A percentile compares a stretch with the other conserved stretches of the same genome.
Conservation (phyloP, 1,140 invertebrate species). For the Heliconius melpomene region DNA sequence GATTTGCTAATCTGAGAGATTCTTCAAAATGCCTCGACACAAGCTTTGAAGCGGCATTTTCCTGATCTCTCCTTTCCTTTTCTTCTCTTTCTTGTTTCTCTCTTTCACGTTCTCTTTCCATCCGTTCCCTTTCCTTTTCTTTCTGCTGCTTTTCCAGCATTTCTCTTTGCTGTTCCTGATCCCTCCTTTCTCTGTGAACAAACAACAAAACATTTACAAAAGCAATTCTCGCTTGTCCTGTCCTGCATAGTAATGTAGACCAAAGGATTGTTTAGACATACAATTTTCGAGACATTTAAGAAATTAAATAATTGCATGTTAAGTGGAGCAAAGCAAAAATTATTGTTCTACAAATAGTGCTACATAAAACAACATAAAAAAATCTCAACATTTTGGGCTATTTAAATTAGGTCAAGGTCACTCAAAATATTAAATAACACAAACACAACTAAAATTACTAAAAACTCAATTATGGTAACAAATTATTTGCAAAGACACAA, state of each 20-base stretch:
- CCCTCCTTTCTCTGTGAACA: constrained; percentile 83
- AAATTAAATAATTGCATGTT: no score
- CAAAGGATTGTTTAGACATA: no score
- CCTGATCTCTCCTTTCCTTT: constrained; percentile 85
- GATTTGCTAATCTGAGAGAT: constrained; percentile 89
- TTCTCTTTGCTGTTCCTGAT: constrained; percentile 83
- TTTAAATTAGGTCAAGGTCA: constrained; percentile 7
- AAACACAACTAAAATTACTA: background rate
- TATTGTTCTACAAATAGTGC: no score
- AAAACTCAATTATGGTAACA: background rate
- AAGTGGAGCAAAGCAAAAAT: no score
- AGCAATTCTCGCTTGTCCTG: no score
- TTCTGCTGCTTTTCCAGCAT: constrained; percentile 83
- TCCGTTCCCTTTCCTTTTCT: constrained; percentile 82
- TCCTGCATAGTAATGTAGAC: background rate
- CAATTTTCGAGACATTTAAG: no score
- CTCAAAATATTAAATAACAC: background rate
- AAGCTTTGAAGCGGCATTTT: constrained; percentile 84
- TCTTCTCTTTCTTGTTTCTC: constrained; percentile 83
- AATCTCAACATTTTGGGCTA: background rate
- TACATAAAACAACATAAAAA: background rate
- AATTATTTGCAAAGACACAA: background rate
- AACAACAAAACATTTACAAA: background rate
- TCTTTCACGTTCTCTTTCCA: constrained; percentile 81
- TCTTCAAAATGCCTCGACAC: constrained; percentile 96